Base-by-base conservation (phyloP, 2,797 vertebrate genomes). In the Euphonia xanthogaster region DNA sequence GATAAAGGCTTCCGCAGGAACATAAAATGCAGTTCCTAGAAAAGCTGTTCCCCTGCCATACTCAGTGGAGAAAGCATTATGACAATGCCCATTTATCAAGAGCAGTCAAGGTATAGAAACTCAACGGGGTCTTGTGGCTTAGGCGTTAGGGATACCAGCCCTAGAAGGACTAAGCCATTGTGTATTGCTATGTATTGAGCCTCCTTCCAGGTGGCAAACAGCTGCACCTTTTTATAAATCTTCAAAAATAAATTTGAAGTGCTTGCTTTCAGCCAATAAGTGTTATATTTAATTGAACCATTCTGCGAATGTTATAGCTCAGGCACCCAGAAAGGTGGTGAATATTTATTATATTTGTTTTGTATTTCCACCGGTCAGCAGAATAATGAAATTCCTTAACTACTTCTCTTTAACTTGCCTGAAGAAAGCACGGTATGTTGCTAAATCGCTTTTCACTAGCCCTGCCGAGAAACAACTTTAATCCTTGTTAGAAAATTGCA, bases 401-500 rank as follows among this genome's bases (percentile, higher is more conserved):
- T 98, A 97, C 97, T 98, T 98, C 97, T 98, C 98, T 98, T 98
- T 98, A 98, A 98, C 98, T 98, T 97, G 97, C 97, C 97, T 87
- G 97, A 98, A 98, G 98, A 98, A 98, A 98, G 97, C 97, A 83
- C 96, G 96, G 97, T 98, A 94, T 98, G 98, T 98, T 98, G 98
- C 98, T 98, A 98, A 98, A 98, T 98, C 97, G 98, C 98, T 97
- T 98, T 98, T 98, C 97, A 98, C 94, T 44, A 55, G 97, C 97
- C 96, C 97, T 96, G 97, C 94, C 81, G 97, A 98, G 98, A 98
- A 98, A 98, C 98, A 98, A 98, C 98, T 98, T 98, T 98, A 98
- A 98, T 98, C 98, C 98, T 98, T 98, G 98, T 98, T 98, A 98
- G 98, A 98, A 98, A 98, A 98, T 98, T 98, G 98, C 98, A 89